These are phyloP conservation scores for Tympanuchus pallidicinctus DNA, from an alignment of 2,113 vertebrate species.

Conservation along the genomic window DNA sequence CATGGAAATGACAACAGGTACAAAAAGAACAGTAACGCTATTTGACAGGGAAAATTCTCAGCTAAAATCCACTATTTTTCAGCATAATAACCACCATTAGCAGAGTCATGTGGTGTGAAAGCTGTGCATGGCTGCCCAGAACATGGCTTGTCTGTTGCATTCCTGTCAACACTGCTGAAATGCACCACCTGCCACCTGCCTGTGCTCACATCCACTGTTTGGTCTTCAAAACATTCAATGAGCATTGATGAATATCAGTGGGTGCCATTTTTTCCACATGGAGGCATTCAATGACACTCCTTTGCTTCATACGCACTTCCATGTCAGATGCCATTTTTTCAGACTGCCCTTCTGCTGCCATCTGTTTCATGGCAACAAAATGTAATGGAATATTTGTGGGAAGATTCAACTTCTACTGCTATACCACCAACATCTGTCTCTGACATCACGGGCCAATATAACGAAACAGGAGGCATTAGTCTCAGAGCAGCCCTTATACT, in stretches of 20 bases:
- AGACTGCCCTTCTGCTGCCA: background rate
- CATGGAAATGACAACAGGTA: too few species aligned
- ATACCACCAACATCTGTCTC: background rate
- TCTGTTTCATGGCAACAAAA: background rate
- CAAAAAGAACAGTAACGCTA: too few species aligned
- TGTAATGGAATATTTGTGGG: too few species aligned
- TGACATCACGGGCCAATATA: too few species aligned
- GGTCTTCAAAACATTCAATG: too few species aligned
- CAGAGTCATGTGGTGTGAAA: background rate
- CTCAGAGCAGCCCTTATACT: background rate
- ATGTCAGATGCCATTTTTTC: background rate
- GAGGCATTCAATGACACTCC: background rate
- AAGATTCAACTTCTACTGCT: background rate
- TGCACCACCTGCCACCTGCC: background rate
- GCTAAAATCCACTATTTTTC: background rate
- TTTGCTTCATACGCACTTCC: background rate
- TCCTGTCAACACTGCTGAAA: background rate
- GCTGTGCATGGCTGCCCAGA: background rate
- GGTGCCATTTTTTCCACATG: background rate
- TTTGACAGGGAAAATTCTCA: too few species aligned
- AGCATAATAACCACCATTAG: background rate
- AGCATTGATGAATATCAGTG: too few species aligned
- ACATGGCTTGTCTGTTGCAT: background rate
- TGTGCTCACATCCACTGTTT: background rate
- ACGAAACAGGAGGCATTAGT: background rate